A percentile compares a stretch with the other conserved stretches of the same genome.
phyloP scores from a whole-genome alignment of 2,888 invertebrate genomes.

The Elgonia sp. region DNA sequence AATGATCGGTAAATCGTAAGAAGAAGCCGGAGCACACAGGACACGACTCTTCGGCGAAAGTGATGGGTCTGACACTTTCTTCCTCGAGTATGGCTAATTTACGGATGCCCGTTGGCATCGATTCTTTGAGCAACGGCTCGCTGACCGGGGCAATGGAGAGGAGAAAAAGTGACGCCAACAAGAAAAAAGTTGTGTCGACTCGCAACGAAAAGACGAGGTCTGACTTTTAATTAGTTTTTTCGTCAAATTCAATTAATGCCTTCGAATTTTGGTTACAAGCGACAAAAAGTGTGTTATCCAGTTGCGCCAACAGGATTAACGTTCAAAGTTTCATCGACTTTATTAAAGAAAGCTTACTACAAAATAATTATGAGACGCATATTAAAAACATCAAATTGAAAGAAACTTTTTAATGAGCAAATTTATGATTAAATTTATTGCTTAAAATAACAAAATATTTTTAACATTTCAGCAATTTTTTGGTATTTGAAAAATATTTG shows the following conservation, averaged over 20 bases:
- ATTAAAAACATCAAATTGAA: no score
- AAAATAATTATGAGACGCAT: no score
- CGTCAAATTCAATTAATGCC: conserved; percentile 48
- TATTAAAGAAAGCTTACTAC: no score
- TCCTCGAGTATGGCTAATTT: conserved; percentile 84
- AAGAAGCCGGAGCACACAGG: conserved; percentile 58
- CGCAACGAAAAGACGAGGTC: conserved; percentile 50
- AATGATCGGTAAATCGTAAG: conserved; percentile 77
- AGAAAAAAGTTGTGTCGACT: conserved; percentile 52
- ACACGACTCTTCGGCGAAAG: conserved; percentile 52
- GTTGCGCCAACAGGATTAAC: no score
- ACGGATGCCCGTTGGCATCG: conserved; percentile 77
- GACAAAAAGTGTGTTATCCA: no score
- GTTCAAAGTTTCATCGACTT: no score
- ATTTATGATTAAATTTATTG: no score
- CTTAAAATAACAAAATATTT: no score
- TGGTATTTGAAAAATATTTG: no score
- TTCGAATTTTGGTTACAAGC: neutral
- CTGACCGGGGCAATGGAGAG: conserved; percentile 65
- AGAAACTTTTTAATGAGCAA: no score
- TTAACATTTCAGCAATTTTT: no score
- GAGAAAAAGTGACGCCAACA: conserved; percentile 57
- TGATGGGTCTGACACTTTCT: conserved; percentile 79
- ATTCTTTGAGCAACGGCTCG: conserved; percentile 76
- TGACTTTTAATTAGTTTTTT: conserved; percentile 70